Conservation (phyloP, 1,140 invertebrate species). For the Leptinotarsa texana region DNA sequence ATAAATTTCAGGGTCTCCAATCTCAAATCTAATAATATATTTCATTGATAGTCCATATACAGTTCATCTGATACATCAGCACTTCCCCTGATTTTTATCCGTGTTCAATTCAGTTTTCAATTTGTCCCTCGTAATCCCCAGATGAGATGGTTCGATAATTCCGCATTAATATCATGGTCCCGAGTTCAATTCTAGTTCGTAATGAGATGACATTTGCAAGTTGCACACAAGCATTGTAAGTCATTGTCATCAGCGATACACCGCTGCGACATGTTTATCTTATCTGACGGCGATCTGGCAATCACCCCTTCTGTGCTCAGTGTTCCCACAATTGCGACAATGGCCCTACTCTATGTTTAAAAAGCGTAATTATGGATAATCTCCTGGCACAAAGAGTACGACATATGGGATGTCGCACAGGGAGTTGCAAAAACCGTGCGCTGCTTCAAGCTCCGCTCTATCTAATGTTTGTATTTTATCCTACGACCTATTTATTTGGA, state of each 20-base stretch:
- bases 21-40: too few species aligned
- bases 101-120: slow-evolving; percentile 10
- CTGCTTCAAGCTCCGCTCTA: background rate
- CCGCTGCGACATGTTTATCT: slow-evolving; percentile 50
- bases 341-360: slow-evolving; percentile 48
- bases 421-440: slow-evolving; percentile 22
- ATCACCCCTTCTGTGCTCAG: slow-evolving; percentile 39
- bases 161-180: slow-evolving; percentile 37
- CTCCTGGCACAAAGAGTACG: slow-evolving; percentile 44
- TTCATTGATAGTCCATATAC: background rate
- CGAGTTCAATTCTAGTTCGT: background rate
- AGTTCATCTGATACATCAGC: background rate
- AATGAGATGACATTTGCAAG: slow-evolving; percentile 50
- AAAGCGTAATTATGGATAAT: slow-evolving; percentile 55
- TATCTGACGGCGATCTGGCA: slow-evolving; percentile 50
- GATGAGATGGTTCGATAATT: slow-evolving; percentile 37
- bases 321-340: slow-evolving; percentile 52
- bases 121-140: slow-evolving; percentile 27
- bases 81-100: background rate
- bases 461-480: slow-evolving; percentile 2
- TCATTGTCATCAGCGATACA: slow-evolving; percentile 43
- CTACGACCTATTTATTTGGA: slow-evolving; percentile 25
- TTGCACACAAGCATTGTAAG: slow-evolving; percentile 39
- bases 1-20: too few species aligned
- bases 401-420: slow-evolving; percentile 52